These are phyloP conservation scores for Drosophila putrida DNA, from an alignment of 2,888 invertebrate genomes.

Conservation along the genomic window DNA sequence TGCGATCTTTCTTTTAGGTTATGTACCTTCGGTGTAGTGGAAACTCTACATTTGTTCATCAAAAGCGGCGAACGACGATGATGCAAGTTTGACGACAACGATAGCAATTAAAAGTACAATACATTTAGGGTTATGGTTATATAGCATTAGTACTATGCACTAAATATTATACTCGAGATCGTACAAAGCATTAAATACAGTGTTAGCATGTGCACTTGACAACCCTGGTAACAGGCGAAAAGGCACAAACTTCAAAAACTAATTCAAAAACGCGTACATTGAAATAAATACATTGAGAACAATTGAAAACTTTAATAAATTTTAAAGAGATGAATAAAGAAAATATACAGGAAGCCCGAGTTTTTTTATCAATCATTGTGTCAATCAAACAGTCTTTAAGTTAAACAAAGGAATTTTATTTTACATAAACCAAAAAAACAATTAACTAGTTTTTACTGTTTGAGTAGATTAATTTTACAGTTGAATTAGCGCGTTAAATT, in stretches of 20 bases:
- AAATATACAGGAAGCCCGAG: neutral
- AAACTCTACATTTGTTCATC: constrained; percentile 83
- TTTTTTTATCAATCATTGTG: no score
- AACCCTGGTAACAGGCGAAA: constrained; percentile 8
- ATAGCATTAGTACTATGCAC: constrained; percentile 64
- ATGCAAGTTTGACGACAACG: constrained; percentile 68
- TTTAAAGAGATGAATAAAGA: neutral
- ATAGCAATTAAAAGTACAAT: constrained; percentile 71
- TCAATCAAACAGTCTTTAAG: neutral
- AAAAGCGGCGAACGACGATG: constrained; percentile 53
- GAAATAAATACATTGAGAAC: neutral
- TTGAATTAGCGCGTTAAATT: no score
- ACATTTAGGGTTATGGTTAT: constrained; percentile 56
- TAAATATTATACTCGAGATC: constrained; percentile 5
- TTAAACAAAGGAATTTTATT: no score
- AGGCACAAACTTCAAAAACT: neutral
- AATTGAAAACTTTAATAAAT: neutral
- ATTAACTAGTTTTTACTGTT: no score
- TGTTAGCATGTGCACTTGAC: constrained; percentile 12
- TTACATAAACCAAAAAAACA: no score
- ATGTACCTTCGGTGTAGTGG: constrained; percentile 85
- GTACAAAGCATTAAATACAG: constrained; percentile 7
- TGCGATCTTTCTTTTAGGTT: constrained; percentile 19
- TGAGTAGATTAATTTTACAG: no score
- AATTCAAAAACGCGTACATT: neutral